Base-by-base conservation (phyloP, 1,140 invertebrate species). In the Ectropis grisescens region DNA sequence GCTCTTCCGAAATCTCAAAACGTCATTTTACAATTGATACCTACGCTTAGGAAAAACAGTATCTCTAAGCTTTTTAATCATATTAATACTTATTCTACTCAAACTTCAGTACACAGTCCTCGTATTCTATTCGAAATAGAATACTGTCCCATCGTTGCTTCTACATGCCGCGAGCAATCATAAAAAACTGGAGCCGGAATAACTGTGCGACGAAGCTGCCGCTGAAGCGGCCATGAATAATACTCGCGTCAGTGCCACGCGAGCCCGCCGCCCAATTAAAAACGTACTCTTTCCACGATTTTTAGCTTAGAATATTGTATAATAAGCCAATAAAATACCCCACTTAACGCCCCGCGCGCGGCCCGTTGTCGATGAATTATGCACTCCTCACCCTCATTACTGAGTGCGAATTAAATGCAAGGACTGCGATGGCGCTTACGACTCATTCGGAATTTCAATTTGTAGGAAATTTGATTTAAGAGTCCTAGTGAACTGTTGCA, bases 271-370 rank as follows among this genome's bases (percentile, higher is more conserved):
- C 71, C 70, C 75, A 80, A 80, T 80, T 80, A 80, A 80, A 80
- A 80, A 74, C 70, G 64, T 78, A 74, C 75, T 80, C 75, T 75
- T 72, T 76, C 62, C 65, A 75, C 66, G 66, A 80, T 70, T 78
- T 76, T 80, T 72, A 80, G 75, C 71, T 80, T 74, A 80, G 75
- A 75, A 76, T 80, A 76, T 80, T 72, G 75, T 74, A 80, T 80
- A 80, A 80, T 80, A 80, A 80, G 64, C 71, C 75, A 65, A 80
- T 80, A 80, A 80, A 80, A 69, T 75, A 80, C 71, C 65, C 69
- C 69, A 70, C 75, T 76, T 74, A 72, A 75, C 66, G 75, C 66
- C 70, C n/a, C n/a, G n/a, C 47, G 55, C 53, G 58, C 52, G 51
- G 54, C 44, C 36, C 57, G 58, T 36, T 49, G 41, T 57, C 51